Base-by-base conservation (phyloP, 2,797 vertebrate species). In the Pachyuromys duprasi region DNA sequence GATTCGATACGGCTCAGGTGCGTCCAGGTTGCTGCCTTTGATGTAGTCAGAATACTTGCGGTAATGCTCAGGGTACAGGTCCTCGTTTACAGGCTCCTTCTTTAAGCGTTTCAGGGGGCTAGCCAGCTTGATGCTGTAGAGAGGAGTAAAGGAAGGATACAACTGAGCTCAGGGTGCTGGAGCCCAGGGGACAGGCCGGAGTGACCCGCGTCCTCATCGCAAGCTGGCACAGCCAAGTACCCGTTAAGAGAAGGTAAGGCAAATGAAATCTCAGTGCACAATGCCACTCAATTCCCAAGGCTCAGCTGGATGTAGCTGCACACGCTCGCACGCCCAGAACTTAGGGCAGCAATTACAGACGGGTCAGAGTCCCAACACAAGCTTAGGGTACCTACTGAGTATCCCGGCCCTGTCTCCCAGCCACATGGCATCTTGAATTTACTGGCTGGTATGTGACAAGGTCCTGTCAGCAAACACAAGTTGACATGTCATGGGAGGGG, bases 21-120 rank as follows among this genome's bases (percentile, higher is more conserved):
- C 99, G 0, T 99, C 99, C 96, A 99, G 97, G 98, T 99, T 99
- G 97, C 99, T 99, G 11, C 99, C 99, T 96, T 99, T 99, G 96
- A 99, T 99, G 98, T 99, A 99, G 96, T 99, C 99, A 0, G 99
- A 99, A 31, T 99, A 99, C 65, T 99, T 99, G 9, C 99, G 99
- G 98, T 99, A 99, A 95, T 99, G 99, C 97, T 99, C 99, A 0
- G 99, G 99, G 95, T 99, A 99, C 89, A 99, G 98, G 22, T 99
- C 99, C 93, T 99, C 99, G 2, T 99, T 99, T 96, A 99, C 99
- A 0, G 99, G 99, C 9, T 99, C 99, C 96, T 99, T 99, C 83
- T 99, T 98, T 1, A 99, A 98, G 13, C 99, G 98, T 94, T 99
- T 99, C 96, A 99, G 97, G 0, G 99, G 99, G 96, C 99, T 99